A percentile compares a stretch with the other conserved stretches of the same genome.
Evolutionary conservation across 2,797 vertebrate genomes (phyloP).

Genomic region (Clarias platycephalus): DNA sequence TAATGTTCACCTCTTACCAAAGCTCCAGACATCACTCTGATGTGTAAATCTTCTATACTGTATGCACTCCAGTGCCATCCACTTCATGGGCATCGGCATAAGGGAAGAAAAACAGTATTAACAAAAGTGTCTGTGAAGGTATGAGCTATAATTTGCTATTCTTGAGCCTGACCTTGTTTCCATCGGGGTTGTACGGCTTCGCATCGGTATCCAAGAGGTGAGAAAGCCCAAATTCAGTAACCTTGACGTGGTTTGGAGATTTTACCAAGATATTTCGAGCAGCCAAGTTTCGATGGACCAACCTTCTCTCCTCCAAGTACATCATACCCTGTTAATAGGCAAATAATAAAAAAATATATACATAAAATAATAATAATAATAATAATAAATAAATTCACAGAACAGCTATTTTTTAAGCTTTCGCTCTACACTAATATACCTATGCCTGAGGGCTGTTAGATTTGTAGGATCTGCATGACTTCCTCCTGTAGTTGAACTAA

Average conservation of each 20-base stretch:
- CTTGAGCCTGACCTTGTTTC: conserved; percentile 78
- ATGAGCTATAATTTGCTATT: not conserved
- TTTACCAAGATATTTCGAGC: conserved; percentile 95
- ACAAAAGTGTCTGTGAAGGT: not conserved
- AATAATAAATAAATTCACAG: not conserved
- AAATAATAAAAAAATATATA: not conserved
- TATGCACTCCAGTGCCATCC: conserved; percentile 99
- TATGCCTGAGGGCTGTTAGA: not conserved
- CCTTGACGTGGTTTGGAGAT: conserved; percentile 98
- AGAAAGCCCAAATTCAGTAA: conserved; percentile 95
- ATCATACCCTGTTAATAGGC: conserved; percentile 87
- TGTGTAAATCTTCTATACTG: conserved; percentile 98
- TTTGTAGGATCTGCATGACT: not conserved
- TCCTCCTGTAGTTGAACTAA: not conserved
- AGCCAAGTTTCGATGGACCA: conserved; percentile 93
- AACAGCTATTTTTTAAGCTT: not conserved
- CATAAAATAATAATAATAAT: too few relatives aligned
- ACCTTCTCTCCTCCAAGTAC: conserved; percentile 93
- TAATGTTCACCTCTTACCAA: conserved; percentile 75
- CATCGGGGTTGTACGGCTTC: conserved; percentile 94
- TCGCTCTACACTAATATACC: not conserved
- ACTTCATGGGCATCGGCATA: conserved; percentile 92
- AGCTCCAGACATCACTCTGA: conserved; percentile 99
- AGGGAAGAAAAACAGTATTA: conserved; percentile 34
- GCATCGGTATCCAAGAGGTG: conserved; percentile 90